Evolutionary conservation across 2,113 vertebrate genomes (phyloP).

Genomic region (Lophius piscatorius): DNA sequence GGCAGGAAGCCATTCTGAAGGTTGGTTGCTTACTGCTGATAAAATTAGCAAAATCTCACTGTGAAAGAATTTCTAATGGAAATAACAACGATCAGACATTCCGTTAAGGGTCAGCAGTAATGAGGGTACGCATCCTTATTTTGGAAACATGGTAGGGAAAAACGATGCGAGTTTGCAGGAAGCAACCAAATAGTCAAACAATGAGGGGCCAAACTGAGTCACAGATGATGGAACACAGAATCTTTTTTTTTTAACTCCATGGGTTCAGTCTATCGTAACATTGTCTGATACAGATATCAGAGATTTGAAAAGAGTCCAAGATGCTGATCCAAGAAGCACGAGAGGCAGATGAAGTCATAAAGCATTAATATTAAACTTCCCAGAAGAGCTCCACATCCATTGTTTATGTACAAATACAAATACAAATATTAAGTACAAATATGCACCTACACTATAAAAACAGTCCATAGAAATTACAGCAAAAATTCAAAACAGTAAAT

Average conservation of each 20-base stretch:
- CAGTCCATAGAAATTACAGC: too few species aligned
- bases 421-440: too few species aligned
- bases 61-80: not conserved
- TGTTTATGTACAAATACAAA: too few species aligned
- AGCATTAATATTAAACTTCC: too few species aligned
- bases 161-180: not conserved
- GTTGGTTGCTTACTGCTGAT: not conserved
- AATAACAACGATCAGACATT: not conserved
- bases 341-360: constrained; percentile 6
- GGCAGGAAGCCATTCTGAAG: too few species aligned
- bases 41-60: not conserved
- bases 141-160: not conserved
- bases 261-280: not conserved
- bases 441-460: too few species aligned
- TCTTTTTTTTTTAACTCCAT: constrained; percentile 4
- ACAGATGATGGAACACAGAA: constrained; percentile 7
- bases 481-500: too few species aligned
- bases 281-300: not conserved
- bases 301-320: too few species aligned
- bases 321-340: not conserved
- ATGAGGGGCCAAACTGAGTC: constrained; percentile 1
- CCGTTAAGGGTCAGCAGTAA: not conserved
- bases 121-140: constrained; percentile 3
- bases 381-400: too few species aligned
- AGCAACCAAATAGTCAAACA: rapidly evolving